Evolutionary conservation across 2,888 invertebrate genomes (phyloP), one percentile per base, ranked within the genome.

Genomic region (Pherbina coryleti): DNA sequence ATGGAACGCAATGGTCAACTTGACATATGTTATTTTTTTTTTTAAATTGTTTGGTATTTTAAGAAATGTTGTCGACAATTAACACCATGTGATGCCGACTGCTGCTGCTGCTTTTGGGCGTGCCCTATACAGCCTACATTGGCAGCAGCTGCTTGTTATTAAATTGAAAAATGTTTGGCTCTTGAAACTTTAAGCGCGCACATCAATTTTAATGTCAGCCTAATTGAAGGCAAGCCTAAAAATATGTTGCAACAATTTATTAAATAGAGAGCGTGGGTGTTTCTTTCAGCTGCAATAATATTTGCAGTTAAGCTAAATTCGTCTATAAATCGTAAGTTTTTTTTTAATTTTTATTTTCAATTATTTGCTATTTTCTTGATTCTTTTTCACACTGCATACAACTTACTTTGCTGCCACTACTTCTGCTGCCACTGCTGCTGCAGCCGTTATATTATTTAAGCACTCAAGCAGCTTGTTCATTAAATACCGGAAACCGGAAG

Each of bases 401-500:
- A 55, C 22, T 22, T 19, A 22, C 19, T n/a, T 14, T n/a, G 31
- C 28, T 7, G 22, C 1, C 28, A n/a, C 55, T 31, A n/a, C 53
- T 55, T 22, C 44, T 62, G 28, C 55, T 31, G 28, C 53, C 31
- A 22, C 44, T 62, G 44, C 73, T 31, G 25, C 9, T 37, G 25
- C 25, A 19, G 66, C 14, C 37, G 55, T 49, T 67, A 31, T 25
- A 75, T 75, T 55, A 75, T 75, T 75, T 51, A 67, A 75, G 25
- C 53, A 67, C 55, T 67, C 67, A 55, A 67, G 67, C 67, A 51
- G 66, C 67, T 74, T 51, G 64, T 74, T 66, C 74, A 74, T 74
- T 74, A 74, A 74, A 74, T 74, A 74, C 64, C 74, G 64, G 64
- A 74, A 71, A 74, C 74, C 74, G 64, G 74, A 74, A 74, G 64